These are phyloP conservation scores for Pelosia muscerda DNA, from an alignment of 2,888 invertebrate genomes.

Conservation along the genomic window DNA sequence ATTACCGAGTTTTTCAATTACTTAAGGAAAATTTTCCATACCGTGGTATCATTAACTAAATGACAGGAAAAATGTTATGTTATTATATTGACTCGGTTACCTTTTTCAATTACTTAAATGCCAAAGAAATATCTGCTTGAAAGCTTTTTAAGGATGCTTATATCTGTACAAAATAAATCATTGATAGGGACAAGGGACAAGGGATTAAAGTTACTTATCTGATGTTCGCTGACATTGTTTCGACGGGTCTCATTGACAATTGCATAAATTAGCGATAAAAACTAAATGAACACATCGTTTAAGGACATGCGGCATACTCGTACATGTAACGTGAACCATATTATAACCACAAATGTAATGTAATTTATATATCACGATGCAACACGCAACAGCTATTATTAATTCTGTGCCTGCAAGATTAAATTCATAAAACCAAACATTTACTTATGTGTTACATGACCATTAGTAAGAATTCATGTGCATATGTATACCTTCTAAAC, in stretches of 20 bases:
- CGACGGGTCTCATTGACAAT: conserved; percentile 6
- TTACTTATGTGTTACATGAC: background rate
- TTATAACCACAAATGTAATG: background rate
- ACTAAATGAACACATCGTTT: conserved; percentile 17
- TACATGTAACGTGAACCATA: conserved; percentile 2
- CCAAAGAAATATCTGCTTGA: conserved; percentile 8
- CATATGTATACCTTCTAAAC: background rate
- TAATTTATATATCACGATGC: conserved; percentile 6
- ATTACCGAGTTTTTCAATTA: conserved; percentile 11
- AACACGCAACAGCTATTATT: too few relatives aligned
- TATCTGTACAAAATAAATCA: background rate
- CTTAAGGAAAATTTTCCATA: conserved; percentile 13
- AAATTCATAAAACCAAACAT: background rate
- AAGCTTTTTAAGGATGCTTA: background rate
- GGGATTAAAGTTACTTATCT: background rate
- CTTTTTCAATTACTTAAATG: conserved; percentile 7
- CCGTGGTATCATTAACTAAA: conserved; percentile 6
- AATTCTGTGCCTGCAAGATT: too few relatives aligned
- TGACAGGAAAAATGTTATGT: conserved; percentile 16
- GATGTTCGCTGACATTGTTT: conserved; percentile 15
- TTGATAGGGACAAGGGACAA: conserved; percentile 1
- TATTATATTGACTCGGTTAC: conserved; percentile 7
- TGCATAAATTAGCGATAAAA: conserved; percentile 16
- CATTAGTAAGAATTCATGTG: background rate
- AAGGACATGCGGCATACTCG: conserved; percentile 11